Conservation (phyloP, 2,113 vertebrate species). For the Notechis scutatus region DNA sequence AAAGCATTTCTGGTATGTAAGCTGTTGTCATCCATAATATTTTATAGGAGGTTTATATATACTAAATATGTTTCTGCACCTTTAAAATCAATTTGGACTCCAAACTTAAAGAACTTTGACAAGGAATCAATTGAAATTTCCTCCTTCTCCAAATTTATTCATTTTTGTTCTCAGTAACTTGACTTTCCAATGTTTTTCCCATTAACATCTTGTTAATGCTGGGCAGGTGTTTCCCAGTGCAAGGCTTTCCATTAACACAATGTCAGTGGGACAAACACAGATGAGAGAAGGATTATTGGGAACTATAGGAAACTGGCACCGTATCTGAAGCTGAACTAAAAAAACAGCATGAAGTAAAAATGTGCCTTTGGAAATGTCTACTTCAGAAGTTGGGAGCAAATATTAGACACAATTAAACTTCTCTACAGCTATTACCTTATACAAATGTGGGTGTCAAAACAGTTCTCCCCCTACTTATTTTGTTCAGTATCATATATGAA, state of each 20-base stretch:
- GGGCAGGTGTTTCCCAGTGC: slow-evolving; percentile 72
- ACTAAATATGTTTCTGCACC: slow-evolving; percentile 23
- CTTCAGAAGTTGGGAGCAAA: slow-evolving; percentile 53
- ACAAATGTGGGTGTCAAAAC: slow-evolving; percentile 65
- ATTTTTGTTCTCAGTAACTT: slow-evolving; percentile 63
- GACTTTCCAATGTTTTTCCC: slow-evolving; percentile 62
- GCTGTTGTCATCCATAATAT: neutral
- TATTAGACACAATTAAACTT: slow-evolving; percentile 66
- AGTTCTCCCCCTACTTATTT: slow-evolving; percentile 56
- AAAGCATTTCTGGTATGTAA: neutral
- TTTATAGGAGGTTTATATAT: neutral
- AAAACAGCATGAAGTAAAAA: slow-evolving; percentile 32
- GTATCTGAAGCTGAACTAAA: slow-evolving; percentile 46
- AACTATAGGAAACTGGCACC: slow-evolving; percentile 58
- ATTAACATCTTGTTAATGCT: slow-evolving; percentile 72
- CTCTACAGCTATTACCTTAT: slow-evolving; percentile 63
- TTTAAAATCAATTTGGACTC: slow-evolving; percentile 60
- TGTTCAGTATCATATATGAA: slow-evolving; percentile 73
- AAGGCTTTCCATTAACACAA: slow-evolving; percentile 72
- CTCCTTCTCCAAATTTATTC: slow-evolving; percentile 46
- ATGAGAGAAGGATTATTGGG: slow-evolving; percentile 65
- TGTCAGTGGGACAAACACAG: slow-evolving; percentile 70
- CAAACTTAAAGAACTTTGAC: slow-evolving; percentile 40
- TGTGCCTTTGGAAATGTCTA: slow-evolving; percentile 50
- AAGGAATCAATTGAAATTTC: slow-evolving; percentile 50